phyloP scores from a whole-genome alignment of 2,888 invertebrate species.

The Dasysyrphus albostriatus region DNA sequence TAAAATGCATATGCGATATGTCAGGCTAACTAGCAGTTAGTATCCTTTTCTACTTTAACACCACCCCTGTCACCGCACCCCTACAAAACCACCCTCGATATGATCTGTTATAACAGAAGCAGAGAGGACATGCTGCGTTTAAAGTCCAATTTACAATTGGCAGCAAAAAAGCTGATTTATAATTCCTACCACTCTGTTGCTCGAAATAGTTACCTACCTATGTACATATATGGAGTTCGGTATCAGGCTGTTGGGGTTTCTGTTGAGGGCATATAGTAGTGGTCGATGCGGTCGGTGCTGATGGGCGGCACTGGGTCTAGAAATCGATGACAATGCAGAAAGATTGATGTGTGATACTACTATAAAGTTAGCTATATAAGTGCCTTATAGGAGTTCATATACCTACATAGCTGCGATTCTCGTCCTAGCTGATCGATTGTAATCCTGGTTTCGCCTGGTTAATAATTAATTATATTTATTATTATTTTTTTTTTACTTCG shows the following conservation, averaged over 20 bases:
- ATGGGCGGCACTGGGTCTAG: conserved; percentile 7
- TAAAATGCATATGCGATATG: conserved; percentile 64
- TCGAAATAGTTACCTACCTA: not conserved
- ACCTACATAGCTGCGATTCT: not conserved
- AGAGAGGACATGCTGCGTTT: conserved; percentile 55
- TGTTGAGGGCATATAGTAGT: not conserved
- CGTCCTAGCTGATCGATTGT: conserved; percentile 41
- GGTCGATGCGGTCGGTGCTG: conserved; percentile 30
- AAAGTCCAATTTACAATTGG: conserved; percentile 63
- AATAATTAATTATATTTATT: conserved; percentile 55
- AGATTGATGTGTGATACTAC: conserved; percentile 54
- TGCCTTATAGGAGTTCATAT: not conserved
- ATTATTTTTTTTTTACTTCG: conserved; percentile 8
- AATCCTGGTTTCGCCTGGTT: conserved; percentile 20
- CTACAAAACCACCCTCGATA: too few species aligned
- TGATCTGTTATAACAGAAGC: conserved; percentile 9
- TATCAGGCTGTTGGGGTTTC: not conserved
- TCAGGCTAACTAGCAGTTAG: conserved; percentile 51
- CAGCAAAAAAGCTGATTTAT: conserved; percentile 56
- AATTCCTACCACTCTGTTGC: conserved; percentile 43
- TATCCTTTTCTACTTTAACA: not conserved
- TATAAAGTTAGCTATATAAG: not conserved
- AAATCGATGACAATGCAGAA: conserved; percentile 68
- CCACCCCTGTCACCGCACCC: not conserved
- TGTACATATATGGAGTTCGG: not conserved